A percentile compares a stretch with the other conserved stretches of the same genome.
phyloP scores from a whole-genome alignment of 2,888 invertebrate species.

The Meiosimyza platycephala region DNA sequence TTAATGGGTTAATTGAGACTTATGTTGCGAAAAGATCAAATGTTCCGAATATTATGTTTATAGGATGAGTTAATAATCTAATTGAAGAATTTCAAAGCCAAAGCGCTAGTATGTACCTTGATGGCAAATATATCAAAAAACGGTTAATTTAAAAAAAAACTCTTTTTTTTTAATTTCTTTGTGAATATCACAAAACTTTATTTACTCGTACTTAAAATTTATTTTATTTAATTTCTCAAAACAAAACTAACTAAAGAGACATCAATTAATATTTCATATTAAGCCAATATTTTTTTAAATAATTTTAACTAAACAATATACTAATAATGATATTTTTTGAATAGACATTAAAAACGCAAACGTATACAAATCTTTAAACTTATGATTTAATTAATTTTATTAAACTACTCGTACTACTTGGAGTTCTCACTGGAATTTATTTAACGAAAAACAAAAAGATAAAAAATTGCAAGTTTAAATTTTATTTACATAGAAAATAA shows the following conservation, averaged over 20 bases:
- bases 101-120: too few relatives aligned
- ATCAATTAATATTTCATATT: background rate
- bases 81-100: too few relatives aligned
- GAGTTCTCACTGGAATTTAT: slow-evolving; percentile 16
- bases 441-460: background rate
- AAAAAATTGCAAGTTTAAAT: background rate
- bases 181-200: slow-evolving; percentile 48
- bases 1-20: too few relatives aligned
- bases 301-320: background rate
- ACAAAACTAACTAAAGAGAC: too few relatives aligned
- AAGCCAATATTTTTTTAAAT: background rate
- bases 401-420: slow-evolving; percentile 2
- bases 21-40: too few relatives aligned
- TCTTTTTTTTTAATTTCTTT: slow-evolving; percentile 35
- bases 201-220: slow-evolving; percentile 42
- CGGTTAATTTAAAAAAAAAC: too few relatives aligned
- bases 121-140: too few relatives aligned
- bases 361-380: slow-evolving; percentile 5
- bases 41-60: too few relatives aligned
- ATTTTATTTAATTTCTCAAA: background rate
- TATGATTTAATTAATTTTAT: background rate
- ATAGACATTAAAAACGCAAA: background rate
- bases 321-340: slow-evolving; percentile 7
- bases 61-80: too few relatives aligned
- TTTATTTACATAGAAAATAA: background rate